Conservation (phyloP, 2,113 vertebrate genomes). For the Antigone vipio region DNA sequence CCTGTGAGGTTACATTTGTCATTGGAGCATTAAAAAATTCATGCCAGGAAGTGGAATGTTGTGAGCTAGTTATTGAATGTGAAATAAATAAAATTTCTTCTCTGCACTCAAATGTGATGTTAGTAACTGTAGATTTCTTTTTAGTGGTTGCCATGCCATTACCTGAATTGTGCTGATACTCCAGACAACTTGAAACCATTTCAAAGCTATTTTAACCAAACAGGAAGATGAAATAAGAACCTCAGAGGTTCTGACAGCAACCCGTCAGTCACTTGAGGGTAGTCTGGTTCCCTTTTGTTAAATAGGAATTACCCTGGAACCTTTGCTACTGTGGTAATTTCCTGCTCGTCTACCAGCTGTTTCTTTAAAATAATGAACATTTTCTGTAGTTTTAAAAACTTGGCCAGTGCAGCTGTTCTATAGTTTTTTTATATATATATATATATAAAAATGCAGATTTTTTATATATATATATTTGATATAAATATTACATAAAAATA, state of each 20-base stretch:
- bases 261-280: not conserved
- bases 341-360: not conserved
- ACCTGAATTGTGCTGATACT: not conserved
- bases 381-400: not conserved
- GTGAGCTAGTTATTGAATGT: not conserved
- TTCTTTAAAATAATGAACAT: not conserved
- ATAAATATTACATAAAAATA: too few relatives aligned
- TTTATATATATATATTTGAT: too few relatives aligned
- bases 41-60: not conserved
- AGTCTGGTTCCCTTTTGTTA: not conserved
- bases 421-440: not conserved
- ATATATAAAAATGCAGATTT: too few relatives aligned
- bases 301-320: not conserved
- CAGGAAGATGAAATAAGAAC: not conserved
- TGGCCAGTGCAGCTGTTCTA: not conserved
- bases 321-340: not conserved
- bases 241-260: not conserved
- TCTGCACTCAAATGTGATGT: not conserved
- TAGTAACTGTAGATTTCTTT: not conserved
- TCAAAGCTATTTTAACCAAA: not conserved
- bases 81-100: not conserved
- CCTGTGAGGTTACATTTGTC: not conserved
- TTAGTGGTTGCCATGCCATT: not conserved
- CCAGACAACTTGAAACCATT: not conserved
- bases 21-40: not conserved